phyloP scores from a whole-genome alignment of 2,797 vertebrate species.

The Phataginus tetradactyla region DNA sequence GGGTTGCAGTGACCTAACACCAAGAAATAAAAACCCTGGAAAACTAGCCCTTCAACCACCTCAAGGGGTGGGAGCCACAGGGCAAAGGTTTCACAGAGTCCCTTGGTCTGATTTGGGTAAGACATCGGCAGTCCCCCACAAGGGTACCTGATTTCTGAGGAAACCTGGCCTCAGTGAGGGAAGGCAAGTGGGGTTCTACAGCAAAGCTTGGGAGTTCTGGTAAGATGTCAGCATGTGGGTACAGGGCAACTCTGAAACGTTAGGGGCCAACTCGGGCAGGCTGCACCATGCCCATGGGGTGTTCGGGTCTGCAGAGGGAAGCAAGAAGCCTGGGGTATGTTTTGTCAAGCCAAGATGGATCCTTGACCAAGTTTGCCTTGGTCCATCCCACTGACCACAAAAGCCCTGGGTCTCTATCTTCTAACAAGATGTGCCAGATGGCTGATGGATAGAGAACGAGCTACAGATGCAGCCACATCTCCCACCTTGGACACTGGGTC shows the following conservation, averaged over 20 bases:
- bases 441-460: neutral
- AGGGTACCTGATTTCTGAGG: neutral
- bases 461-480: neutral
- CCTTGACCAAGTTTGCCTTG: no score
- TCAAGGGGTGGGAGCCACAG: neutral
- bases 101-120: neutral
- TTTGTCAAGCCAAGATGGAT: neutral
- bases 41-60: neutral
- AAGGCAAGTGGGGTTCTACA: neutral
- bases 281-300: fast-evolving
- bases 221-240: fast-evolving
- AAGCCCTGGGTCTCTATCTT: neutral
- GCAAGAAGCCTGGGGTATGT: no score
- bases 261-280: neutral
- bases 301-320: neutral
- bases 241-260: neutral
- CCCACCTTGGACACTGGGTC: neutral
- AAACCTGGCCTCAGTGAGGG: neutral
- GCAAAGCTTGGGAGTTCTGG: neutral
- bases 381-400: neutral
- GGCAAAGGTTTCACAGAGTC: neutral
- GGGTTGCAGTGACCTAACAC: constrained; percentile 57
- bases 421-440: neutral
- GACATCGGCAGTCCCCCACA: neutral
- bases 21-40: constrained; percentile 15